These are phyloP conservation scores for Torymus aiolomorphi DNA, from an alignment of 2,888 invertebrate species.

Conservation along the genomic window DNA sequence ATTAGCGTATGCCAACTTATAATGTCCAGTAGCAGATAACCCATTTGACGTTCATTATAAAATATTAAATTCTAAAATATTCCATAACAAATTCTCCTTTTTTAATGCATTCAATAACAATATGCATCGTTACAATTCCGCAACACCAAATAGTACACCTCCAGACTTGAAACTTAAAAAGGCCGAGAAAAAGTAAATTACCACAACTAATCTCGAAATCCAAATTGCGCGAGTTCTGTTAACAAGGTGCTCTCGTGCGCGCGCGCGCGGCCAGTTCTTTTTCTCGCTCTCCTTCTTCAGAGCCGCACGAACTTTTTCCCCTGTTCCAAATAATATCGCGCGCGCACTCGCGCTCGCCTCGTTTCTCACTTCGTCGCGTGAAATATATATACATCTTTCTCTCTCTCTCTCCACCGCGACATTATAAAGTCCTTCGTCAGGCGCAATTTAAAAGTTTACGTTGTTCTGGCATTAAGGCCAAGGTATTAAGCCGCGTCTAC, in stretches of 20 bases:
- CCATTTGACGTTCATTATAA: too few species aligned
- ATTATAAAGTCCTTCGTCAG: constrained; percentile 57
- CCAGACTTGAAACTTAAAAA: background rate
- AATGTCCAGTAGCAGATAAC: too few species aligned
- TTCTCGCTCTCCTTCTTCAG: too few species aligned
- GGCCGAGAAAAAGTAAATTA: background rate
- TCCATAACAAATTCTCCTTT: too few species aligned
- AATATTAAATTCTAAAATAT: too few species aligned
- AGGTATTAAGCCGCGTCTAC: constrained; percentile 28
- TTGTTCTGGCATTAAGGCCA: constrained; percentile 24
- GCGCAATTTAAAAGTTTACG: constrained; percentile 57
- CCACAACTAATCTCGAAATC: constrained; percentile 5
- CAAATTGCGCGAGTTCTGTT: background rate
- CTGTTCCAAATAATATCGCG: constrained; percentile 29
- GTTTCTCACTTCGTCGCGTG: too few species aligned
- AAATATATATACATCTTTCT: too few species aligned
- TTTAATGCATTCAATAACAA: too few species aligned
- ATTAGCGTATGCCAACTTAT: too few species aligned
- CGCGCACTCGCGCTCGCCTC: background rate
- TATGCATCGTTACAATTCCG: too few species aligned
- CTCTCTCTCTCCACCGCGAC: constrained; percentile 6
- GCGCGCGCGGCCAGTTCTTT: background rate
- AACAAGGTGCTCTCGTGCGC: background rate
- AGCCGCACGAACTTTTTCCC: constrained; percentile 13
- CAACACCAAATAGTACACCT: too few species aligned